Percentiles rank a stretch among this genome's conserved stretches.
These are phyloP conservation scores for Onychomys torridus DNA, from an alignment of 2,797 vertebrate species.

Conservation along the genomic window DNA sequence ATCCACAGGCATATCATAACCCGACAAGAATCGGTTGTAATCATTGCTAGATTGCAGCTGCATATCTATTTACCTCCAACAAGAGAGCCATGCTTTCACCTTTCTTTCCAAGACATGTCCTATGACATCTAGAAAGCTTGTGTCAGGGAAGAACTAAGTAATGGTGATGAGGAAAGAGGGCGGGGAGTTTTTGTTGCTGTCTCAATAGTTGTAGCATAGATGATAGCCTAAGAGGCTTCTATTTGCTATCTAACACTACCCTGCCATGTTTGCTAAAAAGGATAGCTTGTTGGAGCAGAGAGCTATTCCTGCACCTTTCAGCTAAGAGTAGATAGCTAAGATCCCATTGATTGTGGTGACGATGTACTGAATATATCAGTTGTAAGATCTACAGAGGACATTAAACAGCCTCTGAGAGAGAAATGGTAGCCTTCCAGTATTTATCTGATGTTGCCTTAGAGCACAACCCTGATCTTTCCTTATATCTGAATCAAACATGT, in stretches of 20 bases:
- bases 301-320: constrained; percentile 1
- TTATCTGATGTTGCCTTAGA: constrained; percentile 41
- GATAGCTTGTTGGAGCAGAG: not conserved
- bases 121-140: not conserved
- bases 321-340: not conserved
- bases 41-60: constrained; percentile 6
- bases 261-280: not conserved
- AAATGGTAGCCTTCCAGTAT: not conserved
- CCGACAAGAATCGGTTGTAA: constrained; percentile 43
- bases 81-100: not conserved
- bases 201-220: not conserved
- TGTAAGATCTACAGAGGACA: not conserved
- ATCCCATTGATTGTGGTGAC: not conserved
- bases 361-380: constrained; percentile 19
- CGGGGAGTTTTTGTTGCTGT: constrained; percentile 19
- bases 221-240: not conserved
- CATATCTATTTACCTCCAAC: not conserved
- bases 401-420: not conserved
- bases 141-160: constrained; percentile 36
- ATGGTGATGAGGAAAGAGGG: not conserved
- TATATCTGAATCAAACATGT: not conserved
- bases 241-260: not conserved
- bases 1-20: constrained; percentile 34
- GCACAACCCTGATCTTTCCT: constrained; percentile 14
- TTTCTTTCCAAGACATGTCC: not conserved